Percentiles rank a stretch among this genome's conserved stretches.
Evolutionary conservation across 2,797 vertebrate genomes (phyloP).

Genomic region (Bradypus variegatus): DNA sequence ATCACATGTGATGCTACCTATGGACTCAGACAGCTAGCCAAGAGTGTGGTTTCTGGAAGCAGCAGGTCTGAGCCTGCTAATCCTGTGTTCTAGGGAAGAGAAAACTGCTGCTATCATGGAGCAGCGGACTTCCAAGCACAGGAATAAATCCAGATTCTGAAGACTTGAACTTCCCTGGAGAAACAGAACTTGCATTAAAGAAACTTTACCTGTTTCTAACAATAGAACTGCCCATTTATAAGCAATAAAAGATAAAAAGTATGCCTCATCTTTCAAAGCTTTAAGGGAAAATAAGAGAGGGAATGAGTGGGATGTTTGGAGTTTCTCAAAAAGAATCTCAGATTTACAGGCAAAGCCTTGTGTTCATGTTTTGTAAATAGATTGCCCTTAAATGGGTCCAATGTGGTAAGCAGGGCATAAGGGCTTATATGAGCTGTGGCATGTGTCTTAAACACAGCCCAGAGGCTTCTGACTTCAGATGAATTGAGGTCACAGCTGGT

Average conservation of each 20-base stretch:
- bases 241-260: not conserved
- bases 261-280: not conserved
- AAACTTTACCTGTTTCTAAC: not conserved
- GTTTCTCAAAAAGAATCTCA: conserved; percentile 9
- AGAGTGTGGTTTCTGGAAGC: not conserved
- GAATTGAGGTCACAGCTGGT: conserved; percentile 21
- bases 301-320: not conserved
- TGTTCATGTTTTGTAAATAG: not conserved
- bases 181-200: not conserved
- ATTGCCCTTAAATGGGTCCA: not conserved
- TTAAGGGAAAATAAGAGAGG: not conserved
- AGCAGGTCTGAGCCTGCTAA: conserved; percentile 20
- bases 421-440: not conserved
- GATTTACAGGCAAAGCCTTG: not conserved
- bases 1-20: not conserved
- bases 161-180: not conserved
- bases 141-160: not conserved
- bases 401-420: not conserved
- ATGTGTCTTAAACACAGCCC: not conserved
- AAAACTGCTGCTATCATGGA: not conserved
- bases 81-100: not conserved
- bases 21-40: not conserved
- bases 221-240: not conserved
- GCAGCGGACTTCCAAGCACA: not conserved
- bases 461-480: not conserved